Base-by-base conservation (phyloP, 2,113 vertebrate genomes). In the Anser brachyrhynchus region DNA sequence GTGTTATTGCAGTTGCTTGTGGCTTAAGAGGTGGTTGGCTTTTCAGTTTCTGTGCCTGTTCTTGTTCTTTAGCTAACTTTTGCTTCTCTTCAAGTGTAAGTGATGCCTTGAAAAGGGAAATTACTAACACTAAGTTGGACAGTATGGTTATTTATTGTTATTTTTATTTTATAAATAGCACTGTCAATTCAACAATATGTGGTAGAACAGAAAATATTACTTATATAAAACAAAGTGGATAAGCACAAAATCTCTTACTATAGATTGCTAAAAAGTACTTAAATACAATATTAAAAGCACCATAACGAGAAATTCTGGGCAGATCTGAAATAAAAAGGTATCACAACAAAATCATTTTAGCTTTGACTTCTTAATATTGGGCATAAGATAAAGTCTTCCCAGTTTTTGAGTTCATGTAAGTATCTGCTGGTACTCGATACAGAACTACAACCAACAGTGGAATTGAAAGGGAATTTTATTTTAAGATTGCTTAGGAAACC, bases 71-170 rank as follows among this genome's bases (percentile, higher is more conserved):
- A 62, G 99, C 99, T 95, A 99, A 96, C 79, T 98, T 99, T 93
- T 99, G 99, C 95, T 99, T 99, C 97, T 99, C 99, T 97, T 99
- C 99, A 69, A 99, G 97, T 33, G 99, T 99, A 92, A 99, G 98
- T 61, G 99, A 99, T 89, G 98, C 98, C 99, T 99, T 96, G 52
- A 89, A 93, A 97, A 93, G 14, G 52, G 75, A 86, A 89, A 67
- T 29, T 29, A 90, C 3, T 52, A 58, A 23, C 14, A 93, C 2
- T 91, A 87, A 92, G 65, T 59, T 71, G 57, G 46, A 81, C 13
- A 46, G 46, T 84, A 77, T 25, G 6, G 20, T 58, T 80, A 70
- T 44, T 80, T 23, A 19, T 39, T 43, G 11, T 5, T 31, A 31
- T 46, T 81, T 81, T 90, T 61, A 52, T 72, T 96, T 78, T 41